Evolutionary conservation across 1,140 invertebrate species (phyloP), one percentile per base, ranked within the genome.

Genomic region (Neoseiulus cucumeris): DNA sequence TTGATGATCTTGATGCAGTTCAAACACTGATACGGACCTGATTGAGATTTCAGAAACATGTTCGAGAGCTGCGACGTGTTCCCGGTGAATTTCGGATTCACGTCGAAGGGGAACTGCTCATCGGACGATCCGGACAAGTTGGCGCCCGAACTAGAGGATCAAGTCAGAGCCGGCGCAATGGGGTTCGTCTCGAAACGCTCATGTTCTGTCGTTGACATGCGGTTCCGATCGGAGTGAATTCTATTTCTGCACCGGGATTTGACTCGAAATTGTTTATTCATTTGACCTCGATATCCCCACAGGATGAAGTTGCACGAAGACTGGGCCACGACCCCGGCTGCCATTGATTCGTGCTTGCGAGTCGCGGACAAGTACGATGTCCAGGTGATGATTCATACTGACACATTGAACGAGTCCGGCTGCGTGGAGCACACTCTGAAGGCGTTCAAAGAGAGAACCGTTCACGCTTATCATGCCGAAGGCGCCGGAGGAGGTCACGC

Each of bases 51-150:
- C 66, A 75, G 74, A 66, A 68, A 71, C 64, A 76, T 76, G 74
- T 70, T 77, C 28, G 74, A 76, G 66, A 72, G 73, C 47, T 76
- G 75, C 1, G 76, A 77, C 66, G 71, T 68, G 7, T 74, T 76
- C 66, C 74, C 76, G 7, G 66, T 76, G 12, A 77, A 77, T 68
- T 74, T 76, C 64, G 76, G 75, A 9, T 76, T 77, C 42, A 76
- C 74, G 29, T 74, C 74, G 22, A 75, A 74, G 69, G 69, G 69
- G 1, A 71, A 71, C 67, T 75, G 75, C 25, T 77, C 76, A 64
- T 74, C 75, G 0, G 72, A 73, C 17, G 68, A 70, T 39, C 68
- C 67, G 7, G 69, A 74, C 0, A 39, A 30, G 12, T 39, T 70
- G 12, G 69, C 73, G 0, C 25, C 66, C 4, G 75, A 74, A 64